Conservation (phyloP, 2,797 vertebrate species). For the Chanos chanos region DNA sequence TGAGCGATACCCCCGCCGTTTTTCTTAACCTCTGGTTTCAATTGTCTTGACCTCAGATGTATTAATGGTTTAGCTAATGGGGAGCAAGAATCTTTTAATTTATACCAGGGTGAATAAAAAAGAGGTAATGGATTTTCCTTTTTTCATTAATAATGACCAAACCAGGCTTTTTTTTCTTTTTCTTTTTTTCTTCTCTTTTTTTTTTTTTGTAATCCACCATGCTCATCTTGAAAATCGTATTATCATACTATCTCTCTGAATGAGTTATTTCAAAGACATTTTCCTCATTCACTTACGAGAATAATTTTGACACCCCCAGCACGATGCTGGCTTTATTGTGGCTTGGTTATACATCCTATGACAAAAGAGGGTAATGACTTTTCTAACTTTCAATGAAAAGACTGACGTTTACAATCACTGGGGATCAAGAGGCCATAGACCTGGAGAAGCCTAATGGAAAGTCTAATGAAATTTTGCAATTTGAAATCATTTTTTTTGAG, state of each 20-base stretch:
- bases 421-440: conserved; percentile 48
- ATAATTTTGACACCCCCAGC: conserved; percentile 77
- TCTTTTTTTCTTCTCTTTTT: no score
- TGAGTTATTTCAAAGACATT: conserved; percentile 71
- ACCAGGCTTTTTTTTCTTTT: conserved; percentile 78
- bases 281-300: conserved; percentile 73
- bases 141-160: conserved; percentile 69
- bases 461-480: conserved; percentile 14
- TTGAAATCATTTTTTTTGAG: neutral
- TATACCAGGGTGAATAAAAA: conserved; percentile 79
- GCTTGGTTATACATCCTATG: conserved; percentile 65
- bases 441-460: conserved; percentile 24
- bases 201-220: no score
- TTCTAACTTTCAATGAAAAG: conserved; percentile 49
- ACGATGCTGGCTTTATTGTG: conserved; percentile 72
- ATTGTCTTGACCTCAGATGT: conserved; percentile 75
- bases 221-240: conserved; percentile 79
- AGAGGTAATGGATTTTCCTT: conserved; percentile 80
- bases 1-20: conserved; percentile 74
- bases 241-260: conserved; percentile 79
- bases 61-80: conserved; percentile 82
- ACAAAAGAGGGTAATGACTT: conserved; percentile 70
- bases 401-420: conserved; percentile 45
- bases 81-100: conserved; percentile 80
- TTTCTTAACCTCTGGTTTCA: conserved; percentile 76